Percentiles rank a stretch among this genome's conserved stretches.
Conservation (phyloP, 2,888 invertebrate species). For the Cosmorhoe ocellata region DNA sequence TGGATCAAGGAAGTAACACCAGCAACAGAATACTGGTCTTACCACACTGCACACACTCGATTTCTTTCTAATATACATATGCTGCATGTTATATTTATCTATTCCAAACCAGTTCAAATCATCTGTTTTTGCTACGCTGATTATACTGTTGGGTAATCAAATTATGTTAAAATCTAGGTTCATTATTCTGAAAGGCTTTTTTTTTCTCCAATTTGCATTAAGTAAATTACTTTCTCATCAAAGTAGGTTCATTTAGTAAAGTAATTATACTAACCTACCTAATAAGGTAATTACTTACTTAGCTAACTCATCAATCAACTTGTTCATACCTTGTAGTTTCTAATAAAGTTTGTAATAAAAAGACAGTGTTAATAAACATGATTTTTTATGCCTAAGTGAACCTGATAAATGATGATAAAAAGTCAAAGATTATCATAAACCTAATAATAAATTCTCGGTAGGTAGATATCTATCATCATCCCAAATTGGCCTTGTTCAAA, state of each 20-base stretch:
- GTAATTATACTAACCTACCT: too few species aligned
- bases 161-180: background rate
- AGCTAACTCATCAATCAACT: too few species aligned
- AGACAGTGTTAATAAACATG: too few species aligned
- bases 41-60: conserved; percentile 40
- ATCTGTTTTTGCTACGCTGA: background rate
- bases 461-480: background rate
- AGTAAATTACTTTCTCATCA: background rate
- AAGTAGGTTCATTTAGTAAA: background rate
- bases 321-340: too few species aligned
- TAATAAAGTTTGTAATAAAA: too few species aligned
- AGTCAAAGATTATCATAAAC: conserved; percentile 13
- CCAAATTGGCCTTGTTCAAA: background rate
- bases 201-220: too few species aligned
- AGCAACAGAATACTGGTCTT: conserved; percentile 52
- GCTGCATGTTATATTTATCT: conserved; percentile 1
- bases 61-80: conserved; percentile 22
- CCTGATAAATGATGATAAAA: conserved; percentile 8
- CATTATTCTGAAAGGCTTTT: too few species aligned
- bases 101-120: background rate
- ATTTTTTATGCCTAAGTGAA: background rate
- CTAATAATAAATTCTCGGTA: background rate
- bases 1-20: conserved; percentile 67
- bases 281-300: too few species aligned
- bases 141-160: background rate